A percentile compares a stretch with the other conserved stretches of the same genome.
Conservation (phyloP, 2,113 vertebrate genomes). For the Podocnemis expansa region DNA sequence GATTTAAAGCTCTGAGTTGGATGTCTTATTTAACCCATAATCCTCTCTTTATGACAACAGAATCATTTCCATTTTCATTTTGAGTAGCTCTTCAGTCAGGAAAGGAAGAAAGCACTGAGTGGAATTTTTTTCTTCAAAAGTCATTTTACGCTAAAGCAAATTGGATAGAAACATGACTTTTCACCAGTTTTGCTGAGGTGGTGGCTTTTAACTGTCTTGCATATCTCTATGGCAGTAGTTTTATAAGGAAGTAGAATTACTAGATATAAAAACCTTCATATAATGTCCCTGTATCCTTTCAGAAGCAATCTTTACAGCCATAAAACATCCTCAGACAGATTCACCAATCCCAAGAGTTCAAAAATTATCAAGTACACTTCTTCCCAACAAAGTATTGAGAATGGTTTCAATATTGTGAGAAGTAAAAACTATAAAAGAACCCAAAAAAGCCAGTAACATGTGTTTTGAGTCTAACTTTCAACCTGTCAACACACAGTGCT, state of each 20-base stretch:
- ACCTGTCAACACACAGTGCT: not conserved
- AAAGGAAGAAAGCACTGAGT: not conserved
- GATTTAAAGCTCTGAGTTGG: not conserved
- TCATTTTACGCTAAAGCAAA: not conserved
- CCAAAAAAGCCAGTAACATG: not conserved
- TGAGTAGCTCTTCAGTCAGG: not conserved
- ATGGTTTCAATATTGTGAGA: not conserved
- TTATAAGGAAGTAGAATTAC: not conserved
- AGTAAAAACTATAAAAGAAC: not conserved
- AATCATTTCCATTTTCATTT: not conserved
- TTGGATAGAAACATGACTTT: not conserved
- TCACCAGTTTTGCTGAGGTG: not conserved
- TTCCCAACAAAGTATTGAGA: not conserved
- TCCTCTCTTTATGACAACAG: not conserved
- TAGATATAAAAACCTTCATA: not conserved
- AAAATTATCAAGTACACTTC: not conserved
- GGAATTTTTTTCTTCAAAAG: not conserved
- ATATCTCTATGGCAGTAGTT: constrained; percentile 18
- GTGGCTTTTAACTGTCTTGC: not conserved
- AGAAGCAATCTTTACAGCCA: not conserved
- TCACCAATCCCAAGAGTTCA: not conserved
- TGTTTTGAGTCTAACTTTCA: not conserved
- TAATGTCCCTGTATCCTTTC: not conserved
- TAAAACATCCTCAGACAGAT: not conserved
- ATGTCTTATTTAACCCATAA: not conserved